Base-by-base conservation (phyloP, 1,140 invertebrate species). In the Papilio glaucus region DNA sequence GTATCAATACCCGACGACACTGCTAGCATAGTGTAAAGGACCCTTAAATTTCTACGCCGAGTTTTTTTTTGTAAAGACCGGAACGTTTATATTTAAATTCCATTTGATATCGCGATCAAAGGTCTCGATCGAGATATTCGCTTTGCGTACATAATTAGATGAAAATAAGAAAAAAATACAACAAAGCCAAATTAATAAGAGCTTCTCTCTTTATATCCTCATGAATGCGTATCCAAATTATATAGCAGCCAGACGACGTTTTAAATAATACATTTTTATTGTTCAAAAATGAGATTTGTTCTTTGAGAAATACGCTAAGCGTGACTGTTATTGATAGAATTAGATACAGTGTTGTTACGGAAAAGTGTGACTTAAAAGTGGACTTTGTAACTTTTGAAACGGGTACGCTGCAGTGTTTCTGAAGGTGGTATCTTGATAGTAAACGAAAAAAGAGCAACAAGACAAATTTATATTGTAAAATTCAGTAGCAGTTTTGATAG, bases 21-120 rank as follows among this genome's bases (percentile, higher is more conserved):
- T 8, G 18, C 1, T 7, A 1, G n/a, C 15, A 18, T 45, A 33
- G 21, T 24, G 49, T 13, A 4, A 13, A 57, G 21, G 49, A 12
- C 24, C 49, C 49, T 57, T 26, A 13, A 57, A 12, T 26, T 57
- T 12, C 49, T 26, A 21, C 21, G 49, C 24, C 21, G 49, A 26
- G n/a, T n/a, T n/a, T n/a, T 57, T 57, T 57, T 49, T 24, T 57
- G 9, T 57, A 57, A 57, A 57, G 49, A 12, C 21, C 21, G 49
- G 49, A 57, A 57, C 49, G 49, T 57, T 57, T 57, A 57, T 57
- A 57, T 57, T 57, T 57, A 57, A 57, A 57, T 26, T 57, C 49
- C 49, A 57, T 24, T 57, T 57, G 49, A 24, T 57, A 57, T 57
- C 10, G 24, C 18, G 49, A 57, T 24, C 49, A 57, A 57, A 57